These are phyloP conservation scores for Drosophila kepulauana DNA, from an alignment of 1,140 invertebrate genomes.

Conservation along the genomic window DNA sequence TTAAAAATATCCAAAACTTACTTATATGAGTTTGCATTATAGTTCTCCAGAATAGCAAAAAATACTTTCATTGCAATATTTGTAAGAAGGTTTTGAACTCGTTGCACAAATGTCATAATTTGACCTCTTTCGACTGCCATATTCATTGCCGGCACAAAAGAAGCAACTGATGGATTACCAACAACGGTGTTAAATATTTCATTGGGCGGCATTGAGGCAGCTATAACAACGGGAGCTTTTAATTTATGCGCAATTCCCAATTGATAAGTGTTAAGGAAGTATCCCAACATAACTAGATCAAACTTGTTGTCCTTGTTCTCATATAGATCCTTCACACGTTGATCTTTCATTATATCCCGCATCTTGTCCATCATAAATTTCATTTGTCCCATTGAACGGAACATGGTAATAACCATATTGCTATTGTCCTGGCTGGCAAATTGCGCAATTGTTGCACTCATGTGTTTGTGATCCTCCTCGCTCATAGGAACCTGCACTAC, in stretches of 20 bases:
- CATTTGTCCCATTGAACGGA: conserved; percentile 15
- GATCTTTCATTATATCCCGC: conserved; percentile 41
- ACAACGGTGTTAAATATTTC: conserved; percentile 38
- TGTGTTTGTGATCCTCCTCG: conserved; percentile 12
- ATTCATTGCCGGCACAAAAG: conserved; percentile 60
- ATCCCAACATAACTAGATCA: conserved; percentile 69
- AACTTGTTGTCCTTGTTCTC: conserved; percentile 64
- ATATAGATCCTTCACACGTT: conserved; percentile 53
- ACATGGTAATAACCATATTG: conserved; percentile 25
- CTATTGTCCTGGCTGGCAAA: conserved; percentile 36
- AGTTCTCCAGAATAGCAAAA: conserved; percentile 24
- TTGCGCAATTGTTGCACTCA: conserved; percentile 19
- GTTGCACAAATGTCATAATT: conserved; percentile 25
- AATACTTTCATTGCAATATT: conserved; percentile 3
- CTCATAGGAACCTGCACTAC: conserved; percentile 49
- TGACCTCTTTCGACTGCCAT: conserved; percentile 7
- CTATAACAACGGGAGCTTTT: conserved; percentile 59
- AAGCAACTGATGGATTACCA: conserved; percentile 58
- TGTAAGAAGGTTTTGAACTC: conserved; percentile 38
- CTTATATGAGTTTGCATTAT: conserved; percentile 43
- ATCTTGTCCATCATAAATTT: conserved; percentile 46
- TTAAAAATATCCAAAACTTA: conserved; percentile 8
- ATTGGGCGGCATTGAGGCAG: conserved; percentile 39
- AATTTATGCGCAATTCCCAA: conserved; percentile 68
- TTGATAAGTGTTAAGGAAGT: conserved; percentile 68